Conservation (phyloP, 2,113 vertebrate genomes). For the Cephalopterus ornatus region DNA sequence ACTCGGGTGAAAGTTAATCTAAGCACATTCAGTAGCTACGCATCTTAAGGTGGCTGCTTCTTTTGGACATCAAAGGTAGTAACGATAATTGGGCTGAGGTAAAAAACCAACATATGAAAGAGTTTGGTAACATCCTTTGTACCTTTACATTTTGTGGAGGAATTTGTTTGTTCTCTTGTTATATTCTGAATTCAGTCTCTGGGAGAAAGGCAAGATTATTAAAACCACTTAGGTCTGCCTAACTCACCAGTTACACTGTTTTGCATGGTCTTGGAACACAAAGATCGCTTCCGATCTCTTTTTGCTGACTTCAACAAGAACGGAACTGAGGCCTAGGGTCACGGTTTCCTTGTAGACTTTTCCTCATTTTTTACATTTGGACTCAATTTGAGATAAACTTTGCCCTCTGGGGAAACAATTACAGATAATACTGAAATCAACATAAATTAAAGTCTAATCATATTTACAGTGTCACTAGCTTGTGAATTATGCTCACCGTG, state of each 20-base stretch:
- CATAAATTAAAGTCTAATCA: conserved; percentile 42
- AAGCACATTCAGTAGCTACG: neutral
- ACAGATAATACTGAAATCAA: conserved; percentile 40
- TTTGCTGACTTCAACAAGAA: conserved; percentile 23
- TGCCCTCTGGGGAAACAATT: conserved; percentile 45
- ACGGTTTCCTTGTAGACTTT: conserved; percentile 32
- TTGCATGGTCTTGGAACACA: neutral
- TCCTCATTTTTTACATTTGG: conserved; percentile 41
- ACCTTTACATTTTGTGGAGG: neutral
- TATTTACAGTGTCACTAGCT: neutral
- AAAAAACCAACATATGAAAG: neutral
- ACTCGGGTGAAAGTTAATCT: neutral
- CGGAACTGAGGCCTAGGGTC: conserved; percentile 25
- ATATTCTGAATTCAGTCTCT: neutral
- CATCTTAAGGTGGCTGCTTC: neutral
- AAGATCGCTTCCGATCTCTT: neutral
- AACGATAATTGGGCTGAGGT: neutral
- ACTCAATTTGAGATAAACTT: conserved; percentile 56
- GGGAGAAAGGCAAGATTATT: neutral
- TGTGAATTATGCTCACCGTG: neutral
- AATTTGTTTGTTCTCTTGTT: neutral
- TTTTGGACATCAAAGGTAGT: neutral
- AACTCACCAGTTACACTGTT: neutral
- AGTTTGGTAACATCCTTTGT: neutral
- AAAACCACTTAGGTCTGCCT: neutral